Evolutionary conservation across 2,797 vertebrate species (phyloP), one percentile per base, ranked within the genome.

Genomic region (Enteromius fasciolatus): DNA sequence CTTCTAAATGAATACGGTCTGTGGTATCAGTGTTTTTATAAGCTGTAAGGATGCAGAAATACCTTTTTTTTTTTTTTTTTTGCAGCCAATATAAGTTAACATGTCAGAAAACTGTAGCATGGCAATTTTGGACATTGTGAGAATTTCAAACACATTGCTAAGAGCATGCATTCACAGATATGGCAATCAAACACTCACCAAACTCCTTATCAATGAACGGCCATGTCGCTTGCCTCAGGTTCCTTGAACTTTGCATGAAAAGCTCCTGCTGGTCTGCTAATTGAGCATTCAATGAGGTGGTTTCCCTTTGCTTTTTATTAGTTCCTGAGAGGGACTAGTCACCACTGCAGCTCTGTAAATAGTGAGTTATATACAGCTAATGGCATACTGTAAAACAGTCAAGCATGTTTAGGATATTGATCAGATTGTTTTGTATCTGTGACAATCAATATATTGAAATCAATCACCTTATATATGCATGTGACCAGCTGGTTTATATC

Each of bases 131-230:
- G 15, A 59, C 17, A 11, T 68, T 59, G 66, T 76, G 8, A 17
- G 73, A 68, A 76, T 82, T 76, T 83, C 52, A 61, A 77, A 70
- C 5, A 57, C 63, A 66, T 82, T 76, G n/a, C 67, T 57, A 41
- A 41, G 33, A 36, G n/a, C 12, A 67, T 20, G 75, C 3, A 66
- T n/a, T 68, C 54, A 68, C 48, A 54, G 15, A 68, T 76, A 69
- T 46, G 39, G 25, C 36, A 44, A 48, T 25, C 74, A 48, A 61
- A 28, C 63, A 44, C 50, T 63, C 31, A 23, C 57, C n/a, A 76
- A 76, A 46, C 36, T 66, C 9, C 74, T 83, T 83, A 83, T 83
- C 81, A 69, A 10, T 39, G 12, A 77, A 82, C 52, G 18, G 25
- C 44, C 80, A 68, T 77, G 48, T 77, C 5, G 8, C 50, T 76